Evolutionary conservation across 2,888 invertebrate genomes (phyloP).

Genomic region (Abrostola triplasia): DNA sequence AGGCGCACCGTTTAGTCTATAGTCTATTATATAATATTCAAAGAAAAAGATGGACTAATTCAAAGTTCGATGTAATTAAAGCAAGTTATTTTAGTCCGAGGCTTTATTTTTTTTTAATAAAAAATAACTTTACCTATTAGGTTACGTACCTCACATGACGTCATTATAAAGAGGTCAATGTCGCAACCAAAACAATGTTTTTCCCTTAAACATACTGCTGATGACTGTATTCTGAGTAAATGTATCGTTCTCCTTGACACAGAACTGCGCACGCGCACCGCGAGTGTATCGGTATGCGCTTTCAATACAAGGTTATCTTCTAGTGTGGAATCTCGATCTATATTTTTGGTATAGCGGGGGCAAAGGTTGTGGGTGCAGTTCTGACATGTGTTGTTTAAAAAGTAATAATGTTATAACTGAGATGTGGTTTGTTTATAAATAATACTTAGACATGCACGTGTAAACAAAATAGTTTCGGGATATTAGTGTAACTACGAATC

Average conservation of each 20-base stretch:
- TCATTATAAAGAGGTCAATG: conserved; percentile 49
- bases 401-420: not conserved
- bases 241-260: conserved; percentile 59
- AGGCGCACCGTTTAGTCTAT: too few relatives aligned
- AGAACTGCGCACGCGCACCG: conserved; percentile 44
- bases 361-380: not conserved
- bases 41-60: too few relatives aligned
- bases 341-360: not conserved
- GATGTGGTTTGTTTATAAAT: not conserved
- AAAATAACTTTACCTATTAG: not conserved
- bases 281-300: conserved; percentile 30
- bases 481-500: too few relatives aligned
- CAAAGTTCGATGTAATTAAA: too few relatives aligned
- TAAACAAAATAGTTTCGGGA: too few relatives aligned
- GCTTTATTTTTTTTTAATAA: not conserved
- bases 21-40: too few relatives aligned
- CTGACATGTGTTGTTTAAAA: not conserved
- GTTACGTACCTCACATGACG: conserved; percentile 21
- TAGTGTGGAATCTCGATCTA: conserved; percentile 27
- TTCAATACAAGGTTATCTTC: conserved; percentile 56
- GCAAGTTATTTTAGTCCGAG: not conserved
- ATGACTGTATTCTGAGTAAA: conserved; percentile 57
- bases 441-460: not conserved
- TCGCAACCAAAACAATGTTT: conserved; percentile 52
- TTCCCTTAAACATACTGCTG: conserved; percentile 48